Evolutionary conservation across 2,797 vertebrate species (phyloP).

Genomic region (Buphagus erythrorhynchus): DNA sequence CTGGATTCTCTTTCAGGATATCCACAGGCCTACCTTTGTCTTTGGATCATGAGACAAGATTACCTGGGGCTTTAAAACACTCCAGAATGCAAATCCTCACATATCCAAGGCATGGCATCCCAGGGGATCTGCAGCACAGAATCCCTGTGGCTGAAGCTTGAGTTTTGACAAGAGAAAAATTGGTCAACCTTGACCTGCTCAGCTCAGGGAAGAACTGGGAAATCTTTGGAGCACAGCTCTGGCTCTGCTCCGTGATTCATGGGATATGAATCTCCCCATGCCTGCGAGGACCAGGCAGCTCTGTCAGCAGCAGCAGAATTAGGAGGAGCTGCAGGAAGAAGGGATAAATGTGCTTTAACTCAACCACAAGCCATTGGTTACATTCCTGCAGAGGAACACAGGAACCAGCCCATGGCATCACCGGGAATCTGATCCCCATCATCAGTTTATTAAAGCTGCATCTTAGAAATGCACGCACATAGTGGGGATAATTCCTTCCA

Average conservation of each 20-base stretch:
- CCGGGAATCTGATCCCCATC: conserved; percentile 47
- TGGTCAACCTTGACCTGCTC: neutral
- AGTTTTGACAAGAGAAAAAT: neutral
- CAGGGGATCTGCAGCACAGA: neutral
- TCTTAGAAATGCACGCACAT: conserved; percentile 64
- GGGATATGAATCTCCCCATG: neutral
- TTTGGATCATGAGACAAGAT: neutral
- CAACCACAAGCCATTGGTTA: conserved; percentile 18
- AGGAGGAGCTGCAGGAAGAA: conserved; percentile 47
- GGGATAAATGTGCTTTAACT: conserved; percentile 11
- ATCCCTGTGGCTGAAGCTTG: neutral
- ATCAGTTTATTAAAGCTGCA: conserved; percentile 68
- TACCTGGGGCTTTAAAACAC: neutral
- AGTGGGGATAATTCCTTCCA: conserved; percentile 62
- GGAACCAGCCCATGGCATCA: conserved; percentile 48
- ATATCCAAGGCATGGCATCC: neutral
- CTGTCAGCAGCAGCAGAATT: conserved; percentile 40
- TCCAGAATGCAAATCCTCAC: neutral
- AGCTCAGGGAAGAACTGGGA: neutral
- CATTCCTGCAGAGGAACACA: conserved; percentile 27
- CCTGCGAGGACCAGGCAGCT: neutral
- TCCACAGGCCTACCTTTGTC: rapidly evolving
- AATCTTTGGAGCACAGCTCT: neutral
- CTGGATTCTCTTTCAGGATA: neutral
- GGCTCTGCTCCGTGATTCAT: neutral